Evolutionary conservation across 2,113 vertebrate species (phyloP).

Genomic region (Ptilorrhoa leucosticta): DNA sequence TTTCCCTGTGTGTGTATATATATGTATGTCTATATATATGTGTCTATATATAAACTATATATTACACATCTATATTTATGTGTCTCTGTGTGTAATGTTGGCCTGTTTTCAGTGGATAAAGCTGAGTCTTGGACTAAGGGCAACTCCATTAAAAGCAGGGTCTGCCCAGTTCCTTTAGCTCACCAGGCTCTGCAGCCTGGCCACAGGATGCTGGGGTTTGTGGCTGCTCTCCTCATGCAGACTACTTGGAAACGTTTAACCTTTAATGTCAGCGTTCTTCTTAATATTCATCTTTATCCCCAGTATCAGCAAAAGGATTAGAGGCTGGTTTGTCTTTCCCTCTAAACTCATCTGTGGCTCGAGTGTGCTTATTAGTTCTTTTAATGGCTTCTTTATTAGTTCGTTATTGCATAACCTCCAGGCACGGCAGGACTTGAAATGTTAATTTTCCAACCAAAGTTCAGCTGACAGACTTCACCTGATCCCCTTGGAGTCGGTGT

Average conservation of each 20-base stretch:
- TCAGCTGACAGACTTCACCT: constrained; percentile 24
- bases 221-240: not conserved
- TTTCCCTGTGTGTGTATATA: not conserved
- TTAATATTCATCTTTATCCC: constrained; percentile 15
- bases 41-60: not conserved
- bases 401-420: constrained; percentile 31
- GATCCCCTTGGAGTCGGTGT: not conserved
- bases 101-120: not conserved
- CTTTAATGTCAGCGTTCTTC: not conserved
- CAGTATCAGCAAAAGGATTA: not conserved
- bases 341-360: constrained; percentile 26
- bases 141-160: not conserved
- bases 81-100: not conserved
- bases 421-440: constrained; percentile 22
- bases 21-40: not conserved
- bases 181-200: not conserved
- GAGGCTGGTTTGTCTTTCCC: constrained; percentile 24
- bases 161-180: not conserved
- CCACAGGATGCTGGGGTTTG: not conserved
- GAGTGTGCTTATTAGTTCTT: constrained; percentile 28
- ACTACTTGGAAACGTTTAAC: not conserved
- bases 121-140: not conserved
- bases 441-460: constrained; percentile 41
- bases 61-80: not conserved
- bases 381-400: constrained; percentile 40